A percentile compares a stretch with the other conserved stretches of the same genome.
phyloP scores from a whole-genome alignment of 2,113 vertebrate genomes.

The Sitta europaea region DNA sequence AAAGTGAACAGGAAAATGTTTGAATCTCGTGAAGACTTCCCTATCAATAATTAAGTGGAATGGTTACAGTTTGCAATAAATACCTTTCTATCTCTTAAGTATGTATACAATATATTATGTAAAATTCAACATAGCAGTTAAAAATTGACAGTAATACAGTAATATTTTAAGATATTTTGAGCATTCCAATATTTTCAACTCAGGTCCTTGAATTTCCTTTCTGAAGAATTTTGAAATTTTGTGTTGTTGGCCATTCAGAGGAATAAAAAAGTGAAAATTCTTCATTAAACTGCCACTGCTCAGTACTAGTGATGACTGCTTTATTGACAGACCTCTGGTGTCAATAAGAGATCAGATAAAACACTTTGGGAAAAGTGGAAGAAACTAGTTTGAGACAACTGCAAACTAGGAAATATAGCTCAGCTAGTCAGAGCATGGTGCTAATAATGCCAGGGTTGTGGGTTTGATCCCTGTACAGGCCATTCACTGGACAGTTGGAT shows the following conservation, averaged over 20 bases:
- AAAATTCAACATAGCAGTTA: neutral
- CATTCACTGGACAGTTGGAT: neutral
- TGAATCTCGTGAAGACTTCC: neutral
- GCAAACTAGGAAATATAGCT: neutral
- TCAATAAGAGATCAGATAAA: neutral
- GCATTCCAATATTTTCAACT: neutral
- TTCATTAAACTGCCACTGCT: neutral
- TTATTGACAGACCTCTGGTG: neutral
- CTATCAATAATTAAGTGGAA: neutral
- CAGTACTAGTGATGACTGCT: neutral
- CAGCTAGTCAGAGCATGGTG: neutral
- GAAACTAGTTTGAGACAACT: neutral
- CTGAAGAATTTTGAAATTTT: neutral
- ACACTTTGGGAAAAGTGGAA: neutral
- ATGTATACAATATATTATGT: neutral
- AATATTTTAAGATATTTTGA: neutral
- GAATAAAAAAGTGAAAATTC: neutral
- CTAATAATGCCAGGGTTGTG: neutral
- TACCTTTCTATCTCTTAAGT: neutral
- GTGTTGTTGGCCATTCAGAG: neutral
- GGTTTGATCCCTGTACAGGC: neutral
- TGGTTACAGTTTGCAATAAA: neutral
- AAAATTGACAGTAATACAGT: neutral
- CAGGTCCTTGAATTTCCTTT: neutral
- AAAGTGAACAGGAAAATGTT: neutral